phyloP scores from a whole-genome alignment of 2,797 vertebrate genomes.

The Danio kyathit region DNA sequence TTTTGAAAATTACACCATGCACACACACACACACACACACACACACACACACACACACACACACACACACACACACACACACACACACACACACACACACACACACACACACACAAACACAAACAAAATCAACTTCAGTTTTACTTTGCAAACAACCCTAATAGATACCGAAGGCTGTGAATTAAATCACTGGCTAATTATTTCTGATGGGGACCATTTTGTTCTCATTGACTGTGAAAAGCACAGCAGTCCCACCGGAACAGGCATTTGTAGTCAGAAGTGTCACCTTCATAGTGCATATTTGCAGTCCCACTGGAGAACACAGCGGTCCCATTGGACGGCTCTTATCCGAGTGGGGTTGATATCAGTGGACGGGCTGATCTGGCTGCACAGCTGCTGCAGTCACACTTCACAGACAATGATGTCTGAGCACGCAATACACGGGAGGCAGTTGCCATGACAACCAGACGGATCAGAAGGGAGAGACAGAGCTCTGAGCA shows the following conservation, averaged over 20 bases:
- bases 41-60: not conserved
- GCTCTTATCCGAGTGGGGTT: conserved; percentile 49
- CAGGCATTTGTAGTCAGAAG: not conserved
- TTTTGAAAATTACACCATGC: not conserved
- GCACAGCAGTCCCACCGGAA: conserved; percentile 2
- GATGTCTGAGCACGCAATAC: conserved; percentile 51
- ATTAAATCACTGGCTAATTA: conserved; percentile 1
- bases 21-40: not conserved
- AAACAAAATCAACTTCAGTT: not conserved
- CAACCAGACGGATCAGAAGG: conserved; percentile 65
- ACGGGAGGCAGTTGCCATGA: conserved; percentile 68
- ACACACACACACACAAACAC: not conserved
- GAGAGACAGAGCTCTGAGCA: conserved; percentile 24
- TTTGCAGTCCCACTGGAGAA: conserved; percentile 59
- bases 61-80: not conserved
- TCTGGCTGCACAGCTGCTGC: conserved; percentile 59
- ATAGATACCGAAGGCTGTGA: not conserved
- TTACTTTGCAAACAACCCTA: not conserved
- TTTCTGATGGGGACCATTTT: not conserved
- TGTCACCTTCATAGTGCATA: conserved; percentile 33
- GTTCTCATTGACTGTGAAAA: not conserved
- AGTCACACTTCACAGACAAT: conserved; percentile 55
- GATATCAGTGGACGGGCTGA: conserved; percentile 66
- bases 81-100: not conserved
- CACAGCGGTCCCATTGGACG: not conserved